These are phyloP conservation scores for Ormyrus nitidulus DNA, from an alignment of 2,888 invertebrate species.

Conservation along the genomic window DNA sequence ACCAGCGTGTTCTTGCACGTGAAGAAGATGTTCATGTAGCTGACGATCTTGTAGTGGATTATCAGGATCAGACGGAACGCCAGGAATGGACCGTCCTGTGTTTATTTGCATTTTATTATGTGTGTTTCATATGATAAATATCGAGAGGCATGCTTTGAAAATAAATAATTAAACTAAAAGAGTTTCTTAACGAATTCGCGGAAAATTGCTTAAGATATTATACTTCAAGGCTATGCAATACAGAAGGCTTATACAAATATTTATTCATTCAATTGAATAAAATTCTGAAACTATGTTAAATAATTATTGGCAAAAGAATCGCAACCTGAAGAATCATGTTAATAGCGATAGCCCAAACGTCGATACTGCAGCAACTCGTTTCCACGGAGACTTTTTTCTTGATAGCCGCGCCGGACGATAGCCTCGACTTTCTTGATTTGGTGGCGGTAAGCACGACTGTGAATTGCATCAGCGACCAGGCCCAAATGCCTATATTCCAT, in stretches of 20 bases:
- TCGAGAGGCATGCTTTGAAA: too few relatives aligned
- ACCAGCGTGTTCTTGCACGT: slow-evolving; percentile 94
- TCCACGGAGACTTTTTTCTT: slow-evolving; percentile 74
- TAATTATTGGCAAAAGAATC: too few relatives aligned
- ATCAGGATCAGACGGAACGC: slow-evolving; percentile 91
- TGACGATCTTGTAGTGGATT: slow-evolving; percentile 90
- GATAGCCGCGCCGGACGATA: slow-evolving; percentile 75
- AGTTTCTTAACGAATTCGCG: too few relatives aligned
- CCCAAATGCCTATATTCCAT: slow-evolving; percentile 82
- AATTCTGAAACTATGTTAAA: too few relatives aligned
- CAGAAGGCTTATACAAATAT: too few relatives aligned
- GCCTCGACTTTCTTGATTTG: slow-evolving; percentile 85
- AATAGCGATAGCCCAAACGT: slow-evolving; percentile 91
- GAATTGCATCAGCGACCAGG: slow-evolving; percentile 95
- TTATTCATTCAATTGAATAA: too few relatives aligned
- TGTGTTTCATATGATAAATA: too few relatives aligned
- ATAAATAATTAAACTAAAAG: too few relatives aligned
- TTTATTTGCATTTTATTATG: too few relatives aligned
- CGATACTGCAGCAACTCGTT: slow-evolving; percentile 89
- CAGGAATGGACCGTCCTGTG: slow-evolving; percentile 90
- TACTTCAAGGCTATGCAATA: too few relatives aligned
- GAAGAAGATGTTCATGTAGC: slow-evolving; percentile 97
- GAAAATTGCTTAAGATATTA: too few relatives aligned
- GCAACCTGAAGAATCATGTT: slow-evolving; percentile 84
- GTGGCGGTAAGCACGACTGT: slow-evolving; percentile 95